Conservation (phyloP, 2,113 vertebrate species). For the Passer montanus region DNA sequence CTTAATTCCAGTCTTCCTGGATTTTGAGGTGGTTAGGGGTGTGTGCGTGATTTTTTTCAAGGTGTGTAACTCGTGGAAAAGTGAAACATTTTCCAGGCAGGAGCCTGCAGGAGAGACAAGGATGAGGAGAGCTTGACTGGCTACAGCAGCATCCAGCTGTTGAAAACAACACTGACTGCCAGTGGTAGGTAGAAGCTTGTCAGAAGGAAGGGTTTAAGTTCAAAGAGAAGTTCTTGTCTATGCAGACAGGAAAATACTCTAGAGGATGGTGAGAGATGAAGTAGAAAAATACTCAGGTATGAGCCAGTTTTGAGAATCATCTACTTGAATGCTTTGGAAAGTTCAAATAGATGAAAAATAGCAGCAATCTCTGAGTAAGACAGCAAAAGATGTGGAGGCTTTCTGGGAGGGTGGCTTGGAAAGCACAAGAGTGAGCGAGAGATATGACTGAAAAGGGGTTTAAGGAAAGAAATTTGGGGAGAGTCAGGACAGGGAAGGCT, state of each 20-base stretch:
- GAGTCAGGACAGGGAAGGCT: not conserved
- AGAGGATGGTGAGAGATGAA: not conserved
- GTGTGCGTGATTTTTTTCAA: not conserved
- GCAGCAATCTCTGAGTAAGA: not conserved
- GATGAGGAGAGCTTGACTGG: not conserved
- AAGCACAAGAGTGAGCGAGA: not conserved
- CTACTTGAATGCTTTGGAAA: not conserved
- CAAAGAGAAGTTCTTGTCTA: not conserved
- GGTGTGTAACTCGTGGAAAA: not conserved
- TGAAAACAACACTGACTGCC: not conserved
- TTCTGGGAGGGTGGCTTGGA: not conserved
- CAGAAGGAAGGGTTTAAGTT: not conserved
- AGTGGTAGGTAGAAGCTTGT: not conserved
- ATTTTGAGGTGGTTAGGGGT: not conserved
- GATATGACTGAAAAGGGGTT: not conserved
- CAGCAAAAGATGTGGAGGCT: not conserved
- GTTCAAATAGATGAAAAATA: not conserved
- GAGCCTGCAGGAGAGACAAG: not conserved
- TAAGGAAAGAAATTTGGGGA: not conserved
- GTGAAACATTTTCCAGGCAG: not conserved
- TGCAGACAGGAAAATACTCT: not conserved
- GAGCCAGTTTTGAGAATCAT: not conserved
- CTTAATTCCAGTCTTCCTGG: not conserved
- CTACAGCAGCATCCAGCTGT: not conserved
- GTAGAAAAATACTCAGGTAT: not conserved